Conservation (phyloP, 2,113 vertebrate genomes). For the Fukomys damarensis region DNA sequence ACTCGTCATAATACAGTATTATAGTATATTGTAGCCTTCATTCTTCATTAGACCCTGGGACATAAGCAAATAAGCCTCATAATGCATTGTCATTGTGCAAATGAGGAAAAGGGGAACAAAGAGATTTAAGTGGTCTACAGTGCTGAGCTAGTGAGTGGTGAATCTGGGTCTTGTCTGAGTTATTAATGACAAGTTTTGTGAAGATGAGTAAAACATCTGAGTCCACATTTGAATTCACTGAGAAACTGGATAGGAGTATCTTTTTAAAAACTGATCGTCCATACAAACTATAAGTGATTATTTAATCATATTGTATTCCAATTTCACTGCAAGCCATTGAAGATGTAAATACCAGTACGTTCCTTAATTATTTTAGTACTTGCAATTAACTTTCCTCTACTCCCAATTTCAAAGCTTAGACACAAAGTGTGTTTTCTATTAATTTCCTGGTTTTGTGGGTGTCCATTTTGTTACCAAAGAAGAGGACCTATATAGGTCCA, state of each 20-base stretch:
- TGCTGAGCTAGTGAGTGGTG: background rate
- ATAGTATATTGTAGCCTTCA: background rate
- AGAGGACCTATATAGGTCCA: background rate
- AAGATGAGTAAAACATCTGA: background rate
- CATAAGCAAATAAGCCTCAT: background rate
- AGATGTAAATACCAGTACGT: background rate
- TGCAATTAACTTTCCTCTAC: background rate
- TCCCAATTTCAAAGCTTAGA: background rate
- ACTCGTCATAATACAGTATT: background rate
- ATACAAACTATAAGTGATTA: background rate
- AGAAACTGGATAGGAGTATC: background rate
- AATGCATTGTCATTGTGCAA: background rate
- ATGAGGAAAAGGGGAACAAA: background rate
- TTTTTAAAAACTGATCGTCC: background rate
- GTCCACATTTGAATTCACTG: background rate
- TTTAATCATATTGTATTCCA: background rate
- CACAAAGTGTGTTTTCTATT: background rate
- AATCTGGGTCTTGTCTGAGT: background rate
- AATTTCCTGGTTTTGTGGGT: background rate
- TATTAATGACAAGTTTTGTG: background rate
- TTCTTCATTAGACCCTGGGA: background rate
- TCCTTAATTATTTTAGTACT: conserved; percentile 10
- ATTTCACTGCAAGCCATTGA: background rate
- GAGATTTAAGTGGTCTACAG: background rate
- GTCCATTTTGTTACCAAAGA: background rate